Evolutionary conservation across 37 sponge, comb jelly and placozoan genomes (phyloP).

Genomic region (Eunapius fragilis): DNA sequence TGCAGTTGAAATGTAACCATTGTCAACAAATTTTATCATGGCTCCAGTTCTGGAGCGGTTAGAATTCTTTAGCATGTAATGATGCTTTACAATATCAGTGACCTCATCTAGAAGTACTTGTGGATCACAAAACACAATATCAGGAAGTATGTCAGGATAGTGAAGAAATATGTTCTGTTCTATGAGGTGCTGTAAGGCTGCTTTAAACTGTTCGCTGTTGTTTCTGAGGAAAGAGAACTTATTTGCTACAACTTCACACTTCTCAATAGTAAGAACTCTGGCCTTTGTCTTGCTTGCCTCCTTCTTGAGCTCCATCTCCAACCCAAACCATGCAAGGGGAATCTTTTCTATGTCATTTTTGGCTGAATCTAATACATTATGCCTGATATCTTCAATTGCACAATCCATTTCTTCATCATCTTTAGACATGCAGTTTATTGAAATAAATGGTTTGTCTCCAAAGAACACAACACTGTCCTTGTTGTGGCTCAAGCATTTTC

Average conservation of each 20-base stretch:
- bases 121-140: background rate
- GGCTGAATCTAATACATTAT: background rate
- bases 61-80: background rate
- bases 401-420: background rate
- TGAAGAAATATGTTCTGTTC: background rate
- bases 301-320: background rate
- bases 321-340: background rate
- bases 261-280: background rate
- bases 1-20: background rate
- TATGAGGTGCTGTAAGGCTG: background rate
- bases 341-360: background rate
- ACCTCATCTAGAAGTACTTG: background rate
- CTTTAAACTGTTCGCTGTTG: background rate
- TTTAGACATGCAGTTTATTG: background rate
- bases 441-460: background rate
- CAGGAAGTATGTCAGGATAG: background rate
- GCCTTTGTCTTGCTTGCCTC: background rate
- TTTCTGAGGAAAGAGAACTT: background rate
- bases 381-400: background rate
- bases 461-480: background rate
- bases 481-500: background rate
- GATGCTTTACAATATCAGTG: background rate
- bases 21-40: background rate
- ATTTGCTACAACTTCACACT: background rate
- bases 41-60: background rate